A percentile compares a stretch with the other conserved stretches of the same genome.
Evolutionary conservation across 2,113 vertebrate species (phyloP).

Genomic region (Dasypus novemcinctus): DNA sequence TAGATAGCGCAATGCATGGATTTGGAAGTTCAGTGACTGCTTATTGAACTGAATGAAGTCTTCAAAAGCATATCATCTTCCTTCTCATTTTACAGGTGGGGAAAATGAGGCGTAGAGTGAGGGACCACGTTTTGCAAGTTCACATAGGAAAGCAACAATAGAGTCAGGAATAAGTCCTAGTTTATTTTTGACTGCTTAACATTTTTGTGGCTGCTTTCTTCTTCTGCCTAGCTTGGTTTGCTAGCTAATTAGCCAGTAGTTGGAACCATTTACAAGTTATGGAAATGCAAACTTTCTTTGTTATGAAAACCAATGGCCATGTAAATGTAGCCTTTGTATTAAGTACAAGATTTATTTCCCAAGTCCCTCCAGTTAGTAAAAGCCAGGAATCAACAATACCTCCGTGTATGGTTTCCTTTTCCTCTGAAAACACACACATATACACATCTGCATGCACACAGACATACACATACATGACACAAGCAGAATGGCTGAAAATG

Average conservation of each 20-base stretch:
- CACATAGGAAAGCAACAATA: conserved; percentile 50
- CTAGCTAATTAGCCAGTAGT: conserved; percentile 71
- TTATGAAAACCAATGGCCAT: conserved; percentile 64
- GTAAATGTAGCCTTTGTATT: conserved; percentile 49
- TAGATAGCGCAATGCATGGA: not conserved
- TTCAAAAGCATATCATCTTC: not conserved
- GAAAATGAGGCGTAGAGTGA: conserved; percentile 50
- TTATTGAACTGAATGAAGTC: conserved; percentile 45
- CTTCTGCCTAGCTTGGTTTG: conserved; percentile 49
- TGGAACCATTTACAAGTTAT: conserved; percentile 65
- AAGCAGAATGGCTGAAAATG: conserved; percentile 51
- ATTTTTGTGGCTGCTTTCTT: conserved; percentile 64
- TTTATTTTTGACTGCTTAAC: conserved; percentile 72
- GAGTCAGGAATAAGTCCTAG: conserved; percentile 56
- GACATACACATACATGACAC: not conserved
- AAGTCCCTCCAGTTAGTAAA: conserved; percentile 31
- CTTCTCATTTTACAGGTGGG: conserved; percentile 9
- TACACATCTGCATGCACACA: not conserved
- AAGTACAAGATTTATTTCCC: conserved; percentile 53
- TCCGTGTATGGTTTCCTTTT: conserved; percentile 32
- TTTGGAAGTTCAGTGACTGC: conserved; percentile 44
- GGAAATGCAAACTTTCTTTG: conserved; percentile 67
- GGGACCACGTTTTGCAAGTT: not conserved
- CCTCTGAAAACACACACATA: conserved; percentile 9
- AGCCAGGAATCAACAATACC: conserved; percentile 42